phyloP scores from a whole-genome alignment of 2,113 vertebrate genomes.

The western clawed frog (Xenopus tropicalis) region DNA sequence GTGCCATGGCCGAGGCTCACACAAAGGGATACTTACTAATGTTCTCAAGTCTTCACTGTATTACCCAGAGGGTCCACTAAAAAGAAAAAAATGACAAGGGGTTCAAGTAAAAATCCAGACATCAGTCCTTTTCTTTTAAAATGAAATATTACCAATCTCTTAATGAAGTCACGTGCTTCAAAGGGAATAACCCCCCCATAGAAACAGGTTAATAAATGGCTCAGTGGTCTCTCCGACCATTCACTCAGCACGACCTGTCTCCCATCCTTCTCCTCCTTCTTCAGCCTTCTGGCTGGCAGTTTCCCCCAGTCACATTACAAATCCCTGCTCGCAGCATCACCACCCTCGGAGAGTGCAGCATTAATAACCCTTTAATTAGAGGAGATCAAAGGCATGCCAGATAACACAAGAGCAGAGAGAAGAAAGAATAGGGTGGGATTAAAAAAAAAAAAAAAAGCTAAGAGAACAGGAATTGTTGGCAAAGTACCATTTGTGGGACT shows the following conservation, averaged over 20 bases:
- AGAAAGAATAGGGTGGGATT: constrained; percentile 24
- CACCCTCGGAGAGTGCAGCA: constrained; percentile 26
- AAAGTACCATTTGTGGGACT: not conserved
- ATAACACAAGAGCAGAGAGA: constrained; percentile 11
- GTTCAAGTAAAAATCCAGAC: too few relatives aligned
- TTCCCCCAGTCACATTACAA: constrained; percentile 29
- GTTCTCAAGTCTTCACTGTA: too few relatives aligned
- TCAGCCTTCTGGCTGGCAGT: constrained; percentile 5
- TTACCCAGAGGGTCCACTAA: too few relatives aligned
- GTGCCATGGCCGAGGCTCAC: too few relatives aligned
- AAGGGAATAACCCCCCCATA: not conserved
- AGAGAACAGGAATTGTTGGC: constrained; percentile 2
- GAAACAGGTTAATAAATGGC: constrained; percentile 23
- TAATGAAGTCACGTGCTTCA: not conserved
- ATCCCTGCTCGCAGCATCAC: constrained; percentile 25
- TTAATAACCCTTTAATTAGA: constrained; percentile 34
- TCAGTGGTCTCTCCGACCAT: constrained; percentile 3
- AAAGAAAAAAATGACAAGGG: too few relatives aligned
- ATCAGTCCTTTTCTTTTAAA: too few relatives aligned
- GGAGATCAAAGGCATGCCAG: constrained; percentile 26
- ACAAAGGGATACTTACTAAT: too few relatives aligned
- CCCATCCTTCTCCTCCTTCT: constrained; percentile 20
- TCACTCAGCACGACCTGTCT: constrained; percentile 18
- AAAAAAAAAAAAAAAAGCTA: not conserved
- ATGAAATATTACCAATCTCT: constrained; percentile 5